Base-by-base conservation (phyloP, 2,888 invertebrate genomes). In the Dryadula phaetusa region DNA sequence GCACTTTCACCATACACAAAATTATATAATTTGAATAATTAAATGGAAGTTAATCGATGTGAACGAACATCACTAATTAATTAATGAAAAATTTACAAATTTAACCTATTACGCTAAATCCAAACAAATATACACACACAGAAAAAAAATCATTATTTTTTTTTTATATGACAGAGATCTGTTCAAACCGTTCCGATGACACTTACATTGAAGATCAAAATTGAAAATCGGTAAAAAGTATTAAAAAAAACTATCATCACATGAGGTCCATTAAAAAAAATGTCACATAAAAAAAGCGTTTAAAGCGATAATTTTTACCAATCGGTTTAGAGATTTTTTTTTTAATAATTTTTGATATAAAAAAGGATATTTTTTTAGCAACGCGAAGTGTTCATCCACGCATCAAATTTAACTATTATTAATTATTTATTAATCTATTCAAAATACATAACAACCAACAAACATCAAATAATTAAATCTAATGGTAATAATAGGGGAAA, bases 41-140 rank as follows among this genome's bases (percentile, higher is more conserved):
- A 70, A 72, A 72, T 69, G 66, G 71, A 69, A 70, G 72, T 75
- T 77, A 77, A 67, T 49, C 46, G 53, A 66, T 52, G 60, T 62
- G 47, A 67, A 60, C 56, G 61, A n/a, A 62, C 49, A 70, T 65
- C 34, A 65, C 54, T 63, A 56, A 62, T 64, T 54, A 64, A 53
- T 53, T 52, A 16, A 52, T 44, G 20, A 52, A 62, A 83, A 82
- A 87, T 88, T 88, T 87, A 89, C 88, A 89, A 85, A 88, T 88
- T 88, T 87, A 88, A 84, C 84, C 88, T 90, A 91, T 82, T 89
- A 85, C 53, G 77, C 85, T 88, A 88, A 75, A 75, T 74, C 77
- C 82, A 87, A 91, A 90, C 90, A 86, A 88, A 90, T 90, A 88
- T 91, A 90, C 90, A 90, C 87, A 86, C 86, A 87, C 85, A 84